Conservation (phyloP, 2,888 invertebrate species). For the Acleris sparsana region DNA sequence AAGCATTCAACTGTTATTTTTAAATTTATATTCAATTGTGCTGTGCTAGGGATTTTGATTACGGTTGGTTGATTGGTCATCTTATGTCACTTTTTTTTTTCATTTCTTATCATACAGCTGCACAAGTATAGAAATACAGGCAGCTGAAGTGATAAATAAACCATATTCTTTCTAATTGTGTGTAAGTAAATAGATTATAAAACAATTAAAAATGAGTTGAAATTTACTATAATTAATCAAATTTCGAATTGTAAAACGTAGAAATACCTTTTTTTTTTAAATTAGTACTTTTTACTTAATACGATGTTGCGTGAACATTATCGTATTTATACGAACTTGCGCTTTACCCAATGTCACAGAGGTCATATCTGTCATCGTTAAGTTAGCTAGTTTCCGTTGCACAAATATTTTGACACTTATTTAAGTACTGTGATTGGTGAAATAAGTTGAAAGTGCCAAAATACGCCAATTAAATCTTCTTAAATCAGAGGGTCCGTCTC, state of each 20-base stretch:
- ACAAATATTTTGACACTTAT: conserved; percentile 1
- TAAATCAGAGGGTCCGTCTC: background rate
- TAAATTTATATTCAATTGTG: conserved; percentile 12
- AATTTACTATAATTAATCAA: too few species aligned
- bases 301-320: conserved; percentile 11
- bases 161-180: too few species aligned
- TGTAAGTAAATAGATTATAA: too few species aligned
- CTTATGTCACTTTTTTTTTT: background rate
- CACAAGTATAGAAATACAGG: too few species aligned
- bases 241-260: too few species aligned
- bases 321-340: conserved; percentile 3
- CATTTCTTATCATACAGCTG: background rate
- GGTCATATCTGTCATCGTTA: conserved; percentile 44
- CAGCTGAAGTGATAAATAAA: too few species aligned
- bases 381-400: conserved; percentile 39
- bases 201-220: too few species aligned
- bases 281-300: background rate
- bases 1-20: conserved; percentile 16
- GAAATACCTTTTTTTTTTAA: background rate
- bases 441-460: background rate
- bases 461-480: background rate
- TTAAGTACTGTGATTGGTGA: conserved; percentile 39
- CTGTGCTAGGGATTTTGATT: conserved; percentile 12
- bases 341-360: conserved; percentile 51
- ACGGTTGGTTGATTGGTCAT: background rate